Base-by-base conservation (phyloP, 2,113 vertebrate genomes). In the Sebastes schlegelii region DNA sequence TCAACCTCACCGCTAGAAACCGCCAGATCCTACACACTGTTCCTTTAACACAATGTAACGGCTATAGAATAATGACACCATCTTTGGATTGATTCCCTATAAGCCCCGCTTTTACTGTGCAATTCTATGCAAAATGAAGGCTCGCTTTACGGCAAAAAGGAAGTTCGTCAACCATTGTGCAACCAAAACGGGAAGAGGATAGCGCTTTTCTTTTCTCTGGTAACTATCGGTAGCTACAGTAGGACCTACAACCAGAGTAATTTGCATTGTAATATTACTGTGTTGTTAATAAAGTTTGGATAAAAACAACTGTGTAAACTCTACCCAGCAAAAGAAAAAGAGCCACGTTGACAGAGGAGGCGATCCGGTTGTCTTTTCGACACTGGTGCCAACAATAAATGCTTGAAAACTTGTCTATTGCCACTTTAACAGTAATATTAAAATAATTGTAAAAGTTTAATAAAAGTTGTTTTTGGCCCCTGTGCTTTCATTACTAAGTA, bases 401-500 rank as follows among this genome's bases (percentile, higher is more conserved):
- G 4, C 57, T 58, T 58, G 0, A 10, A 26, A 58, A 58, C 34
- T 34, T 5, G 21, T 23, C 13, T 6, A 10, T 58, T 8, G 52
- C 17, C 52, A 58, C 21, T 26, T 58, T 21, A 54, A 77, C 21
- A 57, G 19, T 63, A 58, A 70, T 62, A 69, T 62, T 26, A n/a
- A 58, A 58, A 55, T 69, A 17, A 49, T 64, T n/a, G 2, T 65
- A 58, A 48, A 85, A 77, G 67, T 49, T 80, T 19, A 74, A 61
- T 77, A 46, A 69, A 42, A 52, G 43, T 58, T 63, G 26, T 66
- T 61, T 74, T 74, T 62, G 63, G 69, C 19, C 63, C 45, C 14
- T 46, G 46, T 76, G 65, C 51, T 71, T 82, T 80, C 21, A 76
- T 81, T 77, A 76, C 46, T 63, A 51, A 40, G 40, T 77, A 83